Base-by-base conservation (phyloP, 2,113 vertebrate genomes). In the Lonchura striata region DNA sequence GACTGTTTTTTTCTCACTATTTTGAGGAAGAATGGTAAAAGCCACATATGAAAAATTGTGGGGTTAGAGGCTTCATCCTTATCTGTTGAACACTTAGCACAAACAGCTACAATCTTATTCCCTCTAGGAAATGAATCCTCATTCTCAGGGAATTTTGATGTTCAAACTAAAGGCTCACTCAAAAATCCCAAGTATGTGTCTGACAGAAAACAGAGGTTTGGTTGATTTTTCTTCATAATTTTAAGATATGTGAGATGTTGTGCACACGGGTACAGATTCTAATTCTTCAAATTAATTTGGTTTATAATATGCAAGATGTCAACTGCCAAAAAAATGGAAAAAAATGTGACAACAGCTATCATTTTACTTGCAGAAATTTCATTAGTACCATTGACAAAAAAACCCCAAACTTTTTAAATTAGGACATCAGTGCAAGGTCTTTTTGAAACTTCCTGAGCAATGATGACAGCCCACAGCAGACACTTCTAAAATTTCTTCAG, bases 1-100 rank as follows among this genome's bases (percentile, higher is more conserved):
- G 81, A 75, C 30, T 64, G 4, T 41, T 82, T 56, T 82, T 75
- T 82, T 5, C 60, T 78, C 49, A 64, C 25, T 86, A 3, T 60
- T 95, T 91, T 75, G 66, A 84, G 72, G 28, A 86, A 81, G 35
- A 90, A 37, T 54, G 61, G 46, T 47, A 60, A 92, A 94, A 95
- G 31, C 24, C 80, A 84, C 37, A 75, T 39, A 35, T 84, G 65
- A 84, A 78, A 91, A 64, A 15, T 31, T 39, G n/a, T n/a, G 35
- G 10, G 11, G 3, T 75, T 75, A 69, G 44, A 71, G 15, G 37
- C 20, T 76, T 79, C 44, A n/a, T 79, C 41, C 1, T 8, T 90
- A 53, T 63, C 65, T 92, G 39, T 52, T 49, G 37, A 86, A 75
- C 25, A 75, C 35, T 44, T 44, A 61, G 28, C 33, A 61, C 24